Evolutionary conservation across 2,888 invertebrate genomes (phyloP).

Genomic region (Drosophila algonquin): DNA sequence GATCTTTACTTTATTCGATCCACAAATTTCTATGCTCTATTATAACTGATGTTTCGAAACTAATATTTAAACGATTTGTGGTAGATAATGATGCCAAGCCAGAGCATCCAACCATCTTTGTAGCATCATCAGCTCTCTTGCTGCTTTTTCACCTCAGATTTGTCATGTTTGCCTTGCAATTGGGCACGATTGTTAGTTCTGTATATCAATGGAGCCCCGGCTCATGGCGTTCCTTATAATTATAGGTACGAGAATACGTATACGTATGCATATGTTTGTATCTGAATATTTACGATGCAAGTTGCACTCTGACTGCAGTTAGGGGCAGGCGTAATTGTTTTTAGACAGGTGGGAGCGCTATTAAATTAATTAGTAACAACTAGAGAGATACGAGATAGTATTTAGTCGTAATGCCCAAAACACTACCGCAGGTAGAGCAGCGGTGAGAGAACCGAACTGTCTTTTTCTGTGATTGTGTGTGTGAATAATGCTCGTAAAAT

Average conservation of each 20-base stretch:
- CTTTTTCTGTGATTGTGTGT: constrained; percentile 31
- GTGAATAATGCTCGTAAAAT: constrained; percentile 59
- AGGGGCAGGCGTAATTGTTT: constrained; percentile 9
- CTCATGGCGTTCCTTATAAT: not conserved
- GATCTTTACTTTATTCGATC: too few relatives aligned
- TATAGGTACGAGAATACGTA: not conserved
- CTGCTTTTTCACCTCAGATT: constrained; percentile 18
- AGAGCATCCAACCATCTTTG: not conserved
- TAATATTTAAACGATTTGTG: too few relatives aligned
- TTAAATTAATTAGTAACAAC: constrained; percentile 26
- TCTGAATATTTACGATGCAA: constrained; percentile 19
- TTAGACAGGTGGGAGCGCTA: not conserved
- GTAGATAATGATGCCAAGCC: not conserved
- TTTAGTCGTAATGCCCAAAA: not conserved
- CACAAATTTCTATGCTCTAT: not conserved
- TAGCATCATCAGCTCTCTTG: constrained; percentile 1
- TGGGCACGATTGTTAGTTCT: constrained; percentile 23
- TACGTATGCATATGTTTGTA: not conserved
- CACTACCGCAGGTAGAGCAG: constrained; percentile 5
- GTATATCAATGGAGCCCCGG: constrained; percentile 9
- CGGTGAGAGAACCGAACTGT: constrained; percentile 18
- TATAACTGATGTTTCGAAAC: not conserved
- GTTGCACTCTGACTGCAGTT: not conserved
- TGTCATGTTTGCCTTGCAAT: constrained; percentile 29
- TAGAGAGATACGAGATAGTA: not conserved